Base-by-base conservation (phyloP, 2,113 vertebrate genomes). In the Semnornis frantzii region DNA sequence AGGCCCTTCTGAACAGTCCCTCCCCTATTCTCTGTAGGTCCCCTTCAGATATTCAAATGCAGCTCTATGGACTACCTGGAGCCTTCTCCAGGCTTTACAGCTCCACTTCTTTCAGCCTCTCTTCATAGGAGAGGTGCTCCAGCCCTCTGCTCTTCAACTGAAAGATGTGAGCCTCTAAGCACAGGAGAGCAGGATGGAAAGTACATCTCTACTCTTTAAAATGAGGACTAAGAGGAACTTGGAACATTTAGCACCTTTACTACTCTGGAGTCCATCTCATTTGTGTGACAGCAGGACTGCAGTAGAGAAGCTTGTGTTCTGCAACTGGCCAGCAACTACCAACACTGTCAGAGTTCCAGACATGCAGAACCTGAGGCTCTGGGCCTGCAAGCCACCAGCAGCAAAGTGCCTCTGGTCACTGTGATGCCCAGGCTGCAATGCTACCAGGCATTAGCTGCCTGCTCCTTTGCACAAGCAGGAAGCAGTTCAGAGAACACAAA, bases 371-470 rank as follows among this genome's bases (percentile, higher is more conserved):
- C 6, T 28, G 18, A 15, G 15, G 20, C 37, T 72, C 31, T 31
- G 39, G 13, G 13, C 28, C 31, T 58, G 31, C 17, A 52, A 48
- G 28, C 31, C 48, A 52, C 10, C 50, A 12, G 10, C 5, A 42
- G 17, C 57, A 17, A 75, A 71, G 54, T 8, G 7, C 12, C 7
- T 57, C 42, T 23, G 28, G 11, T 30, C 2, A 2, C 17, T 34
- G 48, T 25, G 57, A 52, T 19, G n/a, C 34, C 28, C 65, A 59
- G 18, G 24, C 46, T 82, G 76, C 83, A 78, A 72, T 1, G 15
- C 17, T 23, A 16, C 3, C 6, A 37, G 24, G 25, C 28, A 28
- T 11, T 44, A 75, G 44, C 37, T 0, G 0, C 6, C 31, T 75
- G 25, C 25, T 46, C 44, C 23, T 25, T 8, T 5, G 16, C 57